Evolutionary conservation across 2,888 invertebrate species (phyloP), one percentile per base, ranked within the genome.

Genomic region (Spilarctia lutea): DNA sequence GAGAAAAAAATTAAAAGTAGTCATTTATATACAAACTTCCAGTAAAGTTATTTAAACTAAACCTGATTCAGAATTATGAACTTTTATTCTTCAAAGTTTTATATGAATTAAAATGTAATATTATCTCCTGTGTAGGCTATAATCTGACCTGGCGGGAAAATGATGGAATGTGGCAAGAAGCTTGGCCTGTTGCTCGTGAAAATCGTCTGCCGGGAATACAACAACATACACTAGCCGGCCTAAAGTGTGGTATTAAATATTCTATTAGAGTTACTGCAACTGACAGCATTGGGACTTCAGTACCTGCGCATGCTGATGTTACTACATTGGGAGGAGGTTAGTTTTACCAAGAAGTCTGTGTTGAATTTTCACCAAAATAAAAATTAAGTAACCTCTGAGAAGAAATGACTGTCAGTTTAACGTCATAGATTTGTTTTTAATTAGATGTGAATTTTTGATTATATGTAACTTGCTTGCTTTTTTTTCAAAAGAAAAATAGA

Each of bases 201-300:
- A 97, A 83, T 89, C 96, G 86, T n/a, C 91, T 92, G 69, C 94
- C 96, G 94, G 97, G 95, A 0, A 81, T 92, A 0, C 94, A 88
- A 96, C 97, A 93, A 93, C 96, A 98, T 96, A 85, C 96, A 0
- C 81, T 98, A 30, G 96, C 97, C 24, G 97, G 97, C 2, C 96
- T 99, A 10, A 97, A 97, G 86, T 99, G 99, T 91, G 99, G 99
- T 18, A 98, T 98, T 35, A 96, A 97, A 80, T 99, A 99, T 89
- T 97, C 97, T 76, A 96, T 98, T 74, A 96, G 98, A 88, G 96
- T 99, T 79, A 97, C 97, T 3, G 98, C 98, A 1, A 97, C 97
- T 75, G 99, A 98, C 91, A 96, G 96, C 77, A 97, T 98, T 3
- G 99, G 98, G 0, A 97, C 97, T 63, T 98, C 98, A 8, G 96